Percentiles rank a stretch among this genome's conserved stretches.
Conservation (phyloP, 2,113 vertebrate species). For the Pleuronectes platessa region DNA sequence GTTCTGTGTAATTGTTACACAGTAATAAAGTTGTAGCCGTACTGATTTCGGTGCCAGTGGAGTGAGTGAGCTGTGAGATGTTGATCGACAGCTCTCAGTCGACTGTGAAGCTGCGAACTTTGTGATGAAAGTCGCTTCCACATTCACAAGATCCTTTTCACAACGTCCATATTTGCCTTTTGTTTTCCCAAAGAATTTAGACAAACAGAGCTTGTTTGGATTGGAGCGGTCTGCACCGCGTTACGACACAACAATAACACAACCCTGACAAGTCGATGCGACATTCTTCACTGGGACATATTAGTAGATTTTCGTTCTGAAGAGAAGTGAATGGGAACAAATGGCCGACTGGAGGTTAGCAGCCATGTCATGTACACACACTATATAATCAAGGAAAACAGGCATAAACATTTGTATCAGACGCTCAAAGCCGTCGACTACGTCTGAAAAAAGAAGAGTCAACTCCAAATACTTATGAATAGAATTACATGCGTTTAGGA, state of each 20-base stretch:
- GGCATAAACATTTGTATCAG: background rate
- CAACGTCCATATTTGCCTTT: conserved; percentile 12
- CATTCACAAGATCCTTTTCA: background rate
- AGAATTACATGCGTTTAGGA: background rate
- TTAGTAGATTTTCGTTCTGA: background rate
- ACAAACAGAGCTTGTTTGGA: conserved; percentile 26
- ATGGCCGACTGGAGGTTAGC: background rate
- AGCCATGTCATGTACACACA: background rate
- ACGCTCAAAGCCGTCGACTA: background rate
- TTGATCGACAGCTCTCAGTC: background rate
- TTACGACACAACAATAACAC: conserved; percentile 34
- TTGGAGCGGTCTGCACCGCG: conserved; percentile 19
- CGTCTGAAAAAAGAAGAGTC: background rate
- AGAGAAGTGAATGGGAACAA: conserved; percentile 9
- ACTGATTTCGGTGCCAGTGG: background rate
- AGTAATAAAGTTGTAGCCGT: background rate
- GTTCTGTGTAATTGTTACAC: no score
- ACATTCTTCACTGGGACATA: background rate
- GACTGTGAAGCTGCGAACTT: conserved; percentile 2
- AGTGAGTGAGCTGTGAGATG: background rate
- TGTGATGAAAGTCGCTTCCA: conserved; percentile 14
- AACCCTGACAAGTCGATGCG: conserved; percentile 21
- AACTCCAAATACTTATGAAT: background rate
- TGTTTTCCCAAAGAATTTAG: conserved; percentile 31
- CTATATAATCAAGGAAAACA: background rate